Percentiles rank a stretch among this genome's conserved stretches.
phyloP scores from a whole-genome alignment of 1,140 invertebrate genomes.

The Eulimnadia texana region DNA sequence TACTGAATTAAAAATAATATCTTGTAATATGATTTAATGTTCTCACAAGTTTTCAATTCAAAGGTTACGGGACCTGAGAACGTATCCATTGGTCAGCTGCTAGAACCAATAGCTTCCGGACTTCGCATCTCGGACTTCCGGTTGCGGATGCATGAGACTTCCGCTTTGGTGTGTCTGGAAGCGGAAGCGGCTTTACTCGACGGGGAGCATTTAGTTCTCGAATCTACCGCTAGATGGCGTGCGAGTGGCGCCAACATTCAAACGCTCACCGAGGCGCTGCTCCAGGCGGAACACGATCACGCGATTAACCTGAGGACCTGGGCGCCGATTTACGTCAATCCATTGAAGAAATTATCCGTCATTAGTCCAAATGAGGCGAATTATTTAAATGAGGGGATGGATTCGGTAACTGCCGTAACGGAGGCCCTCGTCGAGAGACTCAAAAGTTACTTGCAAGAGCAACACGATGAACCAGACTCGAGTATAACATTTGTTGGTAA shows the following conservation, averaged over 20 bases:
- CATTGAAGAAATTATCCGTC: background rate
- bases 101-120: background rate
- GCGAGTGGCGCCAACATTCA: background rate
- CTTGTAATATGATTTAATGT: background rate
- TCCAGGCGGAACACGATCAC: background rate
- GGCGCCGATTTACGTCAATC: background rate
- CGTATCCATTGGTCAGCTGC: background rate
- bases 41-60: background rate
- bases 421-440: background rate
- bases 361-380: background rate
- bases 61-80: background rate
- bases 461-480: too few relatives aligned
- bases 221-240: background rate
- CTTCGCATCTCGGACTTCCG: background rate
- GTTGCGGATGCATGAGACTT: background rate
- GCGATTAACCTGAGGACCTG: background rate
- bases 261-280: background rate
- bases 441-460: too few relatives aligned
- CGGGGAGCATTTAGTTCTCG: background rate
- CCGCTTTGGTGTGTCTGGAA: background rate
- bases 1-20: too few relatives aligned
- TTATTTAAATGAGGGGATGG: background rate
- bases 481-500: too few relatives aligned
- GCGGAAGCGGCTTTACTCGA: background rate
- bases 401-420: background rate